Percentiles rank a stretch among this genome's conserved stretches.
These are phyloP conservation scores for Athrips mouffetella DNA, from an alignment of 2,888 invertebrate species.

Conservation along the genomic window DNA sequence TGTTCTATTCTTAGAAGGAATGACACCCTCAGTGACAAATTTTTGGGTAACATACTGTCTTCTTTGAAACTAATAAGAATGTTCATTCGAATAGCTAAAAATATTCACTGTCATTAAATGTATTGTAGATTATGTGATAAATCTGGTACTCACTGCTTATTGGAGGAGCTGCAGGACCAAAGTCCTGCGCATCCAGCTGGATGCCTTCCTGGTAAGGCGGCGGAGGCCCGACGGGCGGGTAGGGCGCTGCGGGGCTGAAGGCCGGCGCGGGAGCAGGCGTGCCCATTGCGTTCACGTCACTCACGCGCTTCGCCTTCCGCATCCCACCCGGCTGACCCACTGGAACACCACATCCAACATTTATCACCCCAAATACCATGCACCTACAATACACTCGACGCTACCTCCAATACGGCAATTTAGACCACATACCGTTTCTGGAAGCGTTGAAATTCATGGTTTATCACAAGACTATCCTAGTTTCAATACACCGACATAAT, in stretches of 20 bases:
- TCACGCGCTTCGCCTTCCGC: conserved; percentile 82
- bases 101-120: not conserved
- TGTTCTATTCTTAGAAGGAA: too few species aligned
- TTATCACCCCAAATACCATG: conserved; percentile 9
- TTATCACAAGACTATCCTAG: conserved; percentile 29
- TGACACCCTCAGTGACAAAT: too few species aligned
- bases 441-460: conserved; percentile 74
- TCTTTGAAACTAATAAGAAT: too few species aligned
- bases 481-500: conserved; percentile 45
- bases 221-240: conserved; percentile 45
- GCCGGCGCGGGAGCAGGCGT: conserved; percentile 61
- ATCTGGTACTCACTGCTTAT: conserved; percentile 45
- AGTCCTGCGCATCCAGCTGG: conserved; percentile 58
- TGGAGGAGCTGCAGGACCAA: conserved; percentile 37
- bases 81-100: not conserved
- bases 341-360: conserved; percentile 33
- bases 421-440: conserved; percentile 57
- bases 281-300: conserved; percentile 84
- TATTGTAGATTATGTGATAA: not conserved
- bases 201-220: conserved; percentile 64
- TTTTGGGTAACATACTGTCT: too few species aligned
- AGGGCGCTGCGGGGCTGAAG: conserved; percentile 45
- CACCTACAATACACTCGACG: not conserved
- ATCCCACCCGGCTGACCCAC: conserved; percentile 59
- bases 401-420: conserved; percentile 11